Conservation (phyloP, 92 coral and sea anemone genomes). For the Diadumene lineata region DNA sequence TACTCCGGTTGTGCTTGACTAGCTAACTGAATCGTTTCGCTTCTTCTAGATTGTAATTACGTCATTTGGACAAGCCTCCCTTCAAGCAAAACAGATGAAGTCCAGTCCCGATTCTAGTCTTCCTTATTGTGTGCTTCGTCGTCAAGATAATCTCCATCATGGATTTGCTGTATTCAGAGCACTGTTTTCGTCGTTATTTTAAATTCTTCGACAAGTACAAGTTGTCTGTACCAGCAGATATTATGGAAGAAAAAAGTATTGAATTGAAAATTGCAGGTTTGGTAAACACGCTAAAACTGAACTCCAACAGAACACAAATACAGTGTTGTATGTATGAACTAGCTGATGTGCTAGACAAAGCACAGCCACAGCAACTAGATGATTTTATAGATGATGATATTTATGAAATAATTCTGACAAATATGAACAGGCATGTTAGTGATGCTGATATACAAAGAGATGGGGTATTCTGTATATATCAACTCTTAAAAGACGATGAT, state of each 20-base stretch:
- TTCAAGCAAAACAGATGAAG: background rate
- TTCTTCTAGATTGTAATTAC: background rate
- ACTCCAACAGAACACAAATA: conserved; percentile 52
- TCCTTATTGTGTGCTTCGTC: background rate
- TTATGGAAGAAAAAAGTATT: conserved; percentile 8
- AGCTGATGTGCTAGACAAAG: conserved; percentile 56
- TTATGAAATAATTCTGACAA: conserved; percentile 39
- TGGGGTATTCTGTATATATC: conserved; percentile 49
- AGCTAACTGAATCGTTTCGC: background rate
- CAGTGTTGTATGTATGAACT: conserved; percentile 56
- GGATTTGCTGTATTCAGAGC: conserved; percentile 42
- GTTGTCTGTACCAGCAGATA: background rate
- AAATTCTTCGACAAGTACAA: conserved; percentile 18
- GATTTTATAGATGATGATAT: conserved; percentile 50
- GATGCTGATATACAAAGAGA: conserved; percentile 60
- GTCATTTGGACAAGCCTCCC: background rate
- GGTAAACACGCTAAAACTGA: conserved; percentile 39
- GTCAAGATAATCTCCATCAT: background rate
- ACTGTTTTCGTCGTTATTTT: conserved; percentile 37
- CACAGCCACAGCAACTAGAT: conserved; percentile 19
- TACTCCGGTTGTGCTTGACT: background rate
- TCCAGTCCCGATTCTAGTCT: background rate
- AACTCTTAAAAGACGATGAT: conserved; percentile 57
- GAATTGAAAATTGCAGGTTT: conserved; percentile 36
- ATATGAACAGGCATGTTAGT: conserved; percentile 40